Conservation (phyloP, 2,113 vertebrate genomes). For the Plotosus lineatus region DNA sequence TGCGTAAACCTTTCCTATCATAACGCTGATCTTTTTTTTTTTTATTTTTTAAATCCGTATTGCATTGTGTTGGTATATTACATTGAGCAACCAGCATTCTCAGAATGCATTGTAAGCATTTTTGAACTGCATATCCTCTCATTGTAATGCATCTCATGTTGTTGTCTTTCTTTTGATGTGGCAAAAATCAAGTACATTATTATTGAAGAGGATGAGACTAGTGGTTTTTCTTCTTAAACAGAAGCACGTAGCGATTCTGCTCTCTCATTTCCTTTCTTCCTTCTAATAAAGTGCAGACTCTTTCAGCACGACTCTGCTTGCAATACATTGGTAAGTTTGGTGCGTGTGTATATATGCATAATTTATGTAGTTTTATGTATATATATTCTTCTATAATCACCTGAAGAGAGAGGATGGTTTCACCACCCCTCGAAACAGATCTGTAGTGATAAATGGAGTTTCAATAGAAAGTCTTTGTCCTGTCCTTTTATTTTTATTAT, state of each 20-base stretch:
- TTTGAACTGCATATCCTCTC: background rate
- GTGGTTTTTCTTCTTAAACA: constrained; percentile 8
- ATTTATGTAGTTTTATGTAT: no score
- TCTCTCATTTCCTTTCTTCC: constrained; percentile 15
- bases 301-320: constrained; percentile 10
- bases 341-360: no score
- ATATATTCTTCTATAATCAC: no score
- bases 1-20: background rate
- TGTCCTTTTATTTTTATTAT: background rate
- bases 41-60: no score
- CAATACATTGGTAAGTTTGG: constrained; percentile 30
- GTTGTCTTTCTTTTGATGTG: constrained; percentile 14
- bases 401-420: no score
- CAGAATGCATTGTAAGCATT: background rate
- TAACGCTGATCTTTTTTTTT: background rate
- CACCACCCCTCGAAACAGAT: no score
- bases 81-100: background rate
- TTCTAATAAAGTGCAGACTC: background rate
- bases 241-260: background rate
- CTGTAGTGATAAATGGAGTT: no score
- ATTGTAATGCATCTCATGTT: background rate
- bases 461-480: no score
- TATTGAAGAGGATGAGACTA: background rate
- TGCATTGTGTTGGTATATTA: background rate
- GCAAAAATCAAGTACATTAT: background rate